Evolutionary conservation across 1,140 invertebrate genomes (phyloP).

Genomic region (Pogonognathellus flavescens): DNA sequence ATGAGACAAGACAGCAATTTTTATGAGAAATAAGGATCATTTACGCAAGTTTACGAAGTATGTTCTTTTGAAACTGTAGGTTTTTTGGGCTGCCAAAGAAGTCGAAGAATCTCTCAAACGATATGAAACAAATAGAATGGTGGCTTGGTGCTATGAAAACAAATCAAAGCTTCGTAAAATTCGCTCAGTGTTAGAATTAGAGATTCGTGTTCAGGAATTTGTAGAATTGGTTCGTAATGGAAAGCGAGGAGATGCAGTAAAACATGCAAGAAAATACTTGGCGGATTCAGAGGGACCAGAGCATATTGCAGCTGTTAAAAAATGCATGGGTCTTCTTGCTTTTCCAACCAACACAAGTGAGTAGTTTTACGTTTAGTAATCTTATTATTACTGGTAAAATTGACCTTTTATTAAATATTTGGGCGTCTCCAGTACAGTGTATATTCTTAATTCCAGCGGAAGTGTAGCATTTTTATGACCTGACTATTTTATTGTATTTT

Average conservation of each 20-base stretch:
- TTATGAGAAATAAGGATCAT: too few relatives aligned
- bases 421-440: too few relatives aligned
- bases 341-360: slow-evolving; percentile 85
- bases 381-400: too few relatives aligned
- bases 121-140: slow-evolving; percentile 86
- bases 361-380: too few relatives aligned
- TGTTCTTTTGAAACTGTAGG: slow-evolving; percentile 55
- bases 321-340: slow-evolving; percentile 94
- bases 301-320: slow-evolving; percentile 88
- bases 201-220: slow-evolving; percentile 77
- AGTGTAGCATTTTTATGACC: too few relatives aligned
- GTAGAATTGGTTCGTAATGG: slow-evolving; percentile 92
- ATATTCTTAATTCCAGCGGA: too few relatives aligned
- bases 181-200: slow-evolving; percentile 62
- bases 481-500: neutral
- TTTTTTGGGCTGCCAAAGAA: slow-evolving; percentile 68
- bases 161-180: slow-evolving; percentile 81
- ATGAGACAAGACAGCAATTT: too few relatives aligned
- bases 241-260: slow-evolving; percentile 89
- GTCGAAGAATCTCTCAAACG: slow-evolving; percentile 76
- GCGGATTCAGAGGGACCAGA: slow-evolving; percentile 84
- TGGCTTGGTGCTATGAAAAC: slow-evolving; percentile 98
- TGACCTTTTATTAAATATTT: too few relatives aligned
- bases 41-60: too few relatives aligned
- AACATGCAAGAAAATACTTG: slow-evolving; percentile 93